phyloP scores from a whole-genome alignment of 2,113 vertebrate species.

The Montifringilla adamsi region DNA sequence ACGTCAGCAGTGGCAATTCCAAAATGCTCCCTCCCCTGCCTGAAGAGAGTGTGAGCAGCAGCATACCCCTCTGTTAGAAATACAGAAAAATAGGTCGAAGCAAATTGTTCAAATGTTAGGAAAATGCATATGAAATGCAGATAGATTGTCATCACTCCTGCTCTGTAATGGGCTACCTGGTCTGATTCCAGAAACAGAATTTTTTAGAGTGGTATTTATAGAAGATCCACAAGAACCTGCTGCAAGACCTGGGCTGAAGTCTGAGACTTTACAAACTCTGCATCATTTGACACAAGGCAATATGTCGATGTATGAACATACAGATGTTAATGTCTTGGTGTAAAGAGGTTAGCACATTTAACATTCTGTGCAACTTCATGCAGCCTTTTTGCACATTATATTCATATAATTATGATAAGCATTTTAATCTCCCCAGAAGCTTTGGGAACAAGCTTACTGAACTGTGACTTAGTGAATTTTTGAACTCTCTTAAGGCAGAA shows the following conservation, averaged over 20 bases:
- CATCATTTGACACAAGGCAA: not conserved
- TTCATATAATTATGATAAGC: not conserved
- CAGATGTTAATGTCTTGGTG: not conserved
- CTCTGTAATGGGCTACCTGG: not conserved
- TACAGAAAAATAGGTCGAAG: not conserved
- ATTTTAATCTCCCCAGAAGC: not conserved
- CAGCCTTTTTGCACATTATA: not conserved
- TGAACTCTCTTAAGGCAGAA: conserved; percentile 13
- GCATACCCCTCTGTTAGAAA: not conserved
- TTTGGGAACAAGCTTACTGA: conserved; percentile 10
- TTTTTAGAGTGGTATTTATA: not conserved
- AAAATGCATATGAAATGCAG: not conserved
- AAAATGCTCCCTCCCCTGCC: not conserved
- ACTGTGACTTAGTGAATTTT: conserved; percentile 30
- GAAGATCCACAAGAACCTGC: not conserved
- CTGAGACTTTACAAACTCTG: not conserved
- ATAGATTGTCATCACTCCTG: not conserved
- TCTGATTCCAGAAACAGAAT: not conserved
- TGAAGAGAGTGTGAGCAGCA: not conserved
- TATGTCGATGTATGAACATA: not conserved
- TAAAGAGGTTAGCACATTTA: not conserved
- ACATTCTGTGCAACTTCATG: not conserved
- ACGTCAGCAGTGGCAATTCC: not conserved
- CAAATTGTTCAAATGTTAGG: not conserved
- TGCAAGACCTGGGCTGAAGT: not conserved